phyloP scores from a whole-genome alignment of 2,888 invertebrate species.

The Myopa testacea region DNA sequence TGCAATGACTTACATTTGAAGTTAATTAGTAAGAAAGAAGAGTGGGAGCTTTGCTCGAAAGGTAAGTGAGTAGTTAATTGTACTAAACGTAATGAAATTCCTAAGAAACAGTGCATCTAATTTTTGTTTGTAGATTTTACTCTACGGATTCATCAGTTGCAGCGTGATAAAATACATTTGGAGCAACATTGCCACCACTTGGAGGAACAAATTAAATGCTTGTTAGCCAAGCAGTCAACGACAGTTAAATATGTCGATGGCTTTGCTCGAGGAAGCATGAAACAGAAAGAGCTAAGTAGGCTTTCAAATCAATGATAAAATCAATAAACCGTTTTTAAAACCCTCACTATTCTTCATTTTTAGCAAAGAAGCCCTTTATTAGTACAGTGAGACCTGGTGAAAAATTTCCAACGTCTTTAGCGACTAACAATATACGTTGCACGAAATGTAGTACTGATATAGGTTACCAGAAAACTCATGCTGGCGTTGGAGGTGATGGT shows the following conservation, averaged over 20 bases:
- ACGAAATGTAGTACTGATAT: conserved; percentile 62
- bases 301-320: conserved; percentile 20
- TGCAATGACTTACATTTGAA: conserved; percentile 80
- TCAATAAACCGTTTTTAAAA: conserved; percentile 7
- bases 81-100: background rate
- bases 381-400: conserved; percentile 64
- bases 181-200: conserved; percentile 70
- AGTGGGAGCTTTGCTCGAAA: conserved; percentile 72
- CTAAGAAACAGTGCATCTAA: background rate
- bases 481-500: conserved; percentile 28
- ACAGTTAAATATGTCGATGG: conserved; percentile 52
- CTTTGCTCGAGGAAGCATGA: conserved; percentile 46
- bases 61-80: conserved; percentile 61
- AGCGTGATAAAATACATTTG: conserved; percentile 70
- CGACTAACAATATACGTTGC: conserved; percentile 53
- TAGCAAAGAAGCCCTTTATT: conserved; percentile 65
- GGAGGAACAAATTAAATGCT: conserved; percentile 67
- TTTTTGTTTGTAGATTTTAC: conserved; percentile 68
- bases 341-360: conserved; percentile 21
- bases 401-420: conserved; percentile 53
- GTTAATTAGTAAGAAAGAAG: conserved; percentile 75
- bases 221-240: conserved; percentile 68
- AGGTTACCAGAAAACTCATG: conserved; percentile 50
- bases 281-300: conserved; percentile 40
- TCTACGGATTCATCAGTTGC: conserved; percentile 70